phyloP scores from a whole-genome alignment of 2,797 vertebrate species.

The Aeoliscus strigatus region DNA sequence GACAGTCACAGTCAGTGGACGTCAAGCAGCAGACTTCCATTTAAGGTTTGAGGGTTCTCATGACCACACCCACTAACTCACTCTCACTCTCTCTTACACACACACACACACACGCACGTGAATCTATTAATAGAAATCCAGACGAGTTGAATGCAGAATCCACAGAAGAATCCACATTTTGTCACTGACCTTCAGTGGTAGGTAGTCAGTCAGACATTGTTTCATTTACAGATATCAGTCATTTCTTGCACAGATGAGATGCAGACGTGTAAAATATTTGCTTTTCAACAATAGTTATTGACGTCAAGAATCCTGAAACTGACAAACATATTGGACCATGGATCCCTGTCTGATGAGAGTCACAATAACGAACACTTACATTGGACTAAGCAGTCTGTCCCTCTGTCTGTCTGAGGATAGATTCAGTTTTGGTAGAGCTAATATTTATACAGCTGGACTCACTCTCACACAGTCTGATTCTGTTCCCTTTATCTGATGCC shows the following conservation, averaged over 20 bases:
- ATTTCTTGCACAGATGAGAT: too few relatives aligned
- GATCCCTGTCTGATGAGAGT: too few relatives aligned
- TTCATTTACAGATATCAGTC: too few relatives aligned
- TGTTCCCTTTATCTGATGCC: constrained; percentile 8
- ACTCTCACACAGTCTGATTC: neutral
- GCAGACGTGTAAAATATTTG: too few relatives aligned
- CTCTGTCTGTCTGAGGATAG: constrained; percentile 15
- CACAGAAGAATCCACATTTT: too few relatives aligned
- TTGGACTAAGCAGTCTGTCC: neutral
- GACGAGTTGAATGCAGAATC: too few relatives aligned
- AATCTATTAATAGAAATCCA: too few relatives aligned
- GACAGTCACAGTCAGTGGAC: neutral
- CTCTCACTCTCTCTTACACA: neutral
- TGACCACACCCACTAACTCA: constrained; percentile 9
- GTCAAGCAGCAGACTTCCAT: constrained; percentile 13
- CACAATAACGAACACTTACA: neutral
- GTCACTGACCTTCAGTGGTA: too few relatives aligned
- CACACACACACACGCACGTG: neutral
- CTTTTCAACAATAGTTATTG: too few relatives aligned
- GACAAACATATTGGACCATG: too few relatives aligned
- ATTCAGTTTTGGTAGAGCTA: constrained; percentile 25
- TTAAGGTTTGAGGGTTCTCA: constrained; percentile 23
- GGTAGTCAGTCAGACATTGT: too few relatives aligned
- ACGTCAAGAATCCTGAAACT: too few relatives aligned
- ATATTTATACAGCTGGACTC: constrained; percentile 55